These are phyloP conservation scores for Papilio helenus DNA, from an alignment of 1,140 invertebrate species.

Conservation along the genomic window DNA sequence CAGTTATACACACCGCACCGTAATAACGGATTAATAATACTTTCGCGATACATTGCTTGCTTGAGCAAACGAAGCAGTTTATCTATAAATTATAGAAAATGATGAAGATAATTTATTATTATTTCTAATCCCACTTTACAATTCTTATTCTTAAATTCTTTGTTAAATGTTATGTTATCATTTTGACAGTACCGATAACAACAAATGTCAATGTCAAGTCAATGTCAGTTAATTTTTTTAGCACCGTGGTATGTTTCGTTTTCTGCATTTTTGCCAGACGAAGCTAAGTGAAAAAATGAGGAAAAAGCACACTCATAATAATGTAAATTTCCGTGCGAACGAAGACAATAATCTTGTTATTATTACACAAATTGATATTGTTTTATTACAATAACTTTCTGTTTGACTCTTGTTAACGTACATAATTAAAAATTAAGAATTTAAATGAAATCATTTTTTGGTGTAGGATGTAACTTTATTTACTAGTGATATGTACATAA, in stretches of 20 bases:
- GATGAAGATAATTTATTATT: neutral
- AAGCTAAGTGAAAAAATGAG: neutral
- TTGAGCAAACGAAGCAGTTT: neutral
- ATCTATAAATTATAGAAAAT: neutral
- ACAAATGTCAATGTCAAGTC: conserved; percentile 4
- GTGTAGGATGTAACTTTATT: neutral
- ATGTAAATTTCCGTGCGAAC: too few relatives aligned
- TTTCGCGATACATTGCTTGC: neutral
- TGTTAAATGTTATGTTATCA: neutral
- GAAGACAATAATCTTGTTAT: too few relatives aligned
- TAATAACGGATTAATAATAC: neutral
- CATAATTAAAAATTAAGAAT: neutral
- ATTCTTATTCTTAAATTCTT: neutral
- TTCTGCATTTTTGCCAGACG: neutral
- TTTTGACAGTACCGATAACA: neutral
- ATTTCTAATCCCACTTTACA: neutral
- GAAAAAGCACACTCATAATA: too few relatives aligned
- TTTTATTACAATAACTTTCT: too few relatives aligned
- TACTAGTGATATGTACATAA: neutral
- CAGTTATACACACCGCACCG: neutral
- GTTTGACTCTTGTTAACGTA: too few relatives aligned
- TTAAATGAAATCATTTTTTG: neutral
- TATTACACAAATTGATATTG: too few relatives aligned
- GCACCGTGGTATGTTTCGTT: neutral
- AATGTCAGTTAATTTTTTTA: neutral